phyloP scores from a whole-genome alignment of 1,140 invertebrate species.

The Maconellicoccus hirsutus region DNA sequence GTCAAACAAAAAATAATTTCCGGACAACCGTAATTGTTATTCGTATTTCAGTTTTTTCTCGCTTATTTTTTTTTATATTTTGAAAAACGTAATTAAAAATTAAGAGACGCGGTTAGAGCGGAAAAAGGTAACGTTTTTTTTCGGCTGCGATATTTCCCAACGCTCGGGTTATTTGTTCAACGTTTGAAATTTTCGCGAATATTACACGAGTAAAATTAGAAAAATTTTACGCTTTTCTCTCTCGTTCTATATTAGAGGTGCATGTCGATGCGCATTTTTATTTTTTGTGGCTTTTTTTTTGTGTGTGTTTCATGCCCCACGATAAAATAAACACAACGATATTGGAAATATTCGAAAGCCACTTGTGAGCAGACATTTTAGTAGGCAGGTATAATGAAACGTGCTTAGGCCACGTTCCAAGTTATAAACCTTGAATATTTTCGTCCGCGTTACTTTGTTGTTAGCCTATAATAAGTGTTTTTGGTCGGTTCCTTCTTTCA shows the following conservation, averaged over 20 bases:
- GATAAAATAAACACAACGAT: not conserved
- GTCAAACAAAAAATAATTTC: conserved; percentile 9
- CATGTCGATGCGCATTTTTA: too few species aligned
- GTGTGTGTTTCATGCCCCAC: too few species aligned
- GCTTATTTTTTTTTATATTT: not conserved
- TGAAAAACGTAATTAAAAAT: conserved; percentile 5
- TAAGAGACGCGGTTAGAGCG: not conserved
- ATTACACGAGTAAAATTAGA: not conserved
- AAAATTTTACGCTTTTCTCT: not conserved
- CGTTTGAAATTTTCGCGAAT: not conserved
- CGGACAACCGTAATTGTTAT: conserved; percentile 7
- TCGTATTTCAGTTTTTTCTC: not conserved
- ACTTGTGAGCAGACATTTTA: too few species aligned
- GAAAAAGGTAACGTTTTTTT: not conserved
- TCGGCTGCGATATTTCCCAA: not conserved
- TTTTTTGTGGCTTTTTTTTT: too few species aligned
- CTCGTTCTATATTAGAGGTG: too few species aligned
- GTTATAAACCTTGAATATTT: too few species aligned
- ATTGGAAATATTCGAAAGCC: not conserved
- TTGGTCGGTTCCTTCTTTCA: too few species aligned
- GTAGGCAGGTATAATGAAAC: too few species aligned
- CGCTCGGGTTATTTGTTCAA: not conserved
- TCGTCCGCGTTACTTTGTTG: too few species aligned
- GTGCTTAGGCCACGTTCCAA: too few species aligned
- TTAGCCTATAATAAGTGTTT: too few species aligned